Conservation (phyloP, 35 echinoderm and acorn worm species). For the Nesometra sesokonis region DNA sequence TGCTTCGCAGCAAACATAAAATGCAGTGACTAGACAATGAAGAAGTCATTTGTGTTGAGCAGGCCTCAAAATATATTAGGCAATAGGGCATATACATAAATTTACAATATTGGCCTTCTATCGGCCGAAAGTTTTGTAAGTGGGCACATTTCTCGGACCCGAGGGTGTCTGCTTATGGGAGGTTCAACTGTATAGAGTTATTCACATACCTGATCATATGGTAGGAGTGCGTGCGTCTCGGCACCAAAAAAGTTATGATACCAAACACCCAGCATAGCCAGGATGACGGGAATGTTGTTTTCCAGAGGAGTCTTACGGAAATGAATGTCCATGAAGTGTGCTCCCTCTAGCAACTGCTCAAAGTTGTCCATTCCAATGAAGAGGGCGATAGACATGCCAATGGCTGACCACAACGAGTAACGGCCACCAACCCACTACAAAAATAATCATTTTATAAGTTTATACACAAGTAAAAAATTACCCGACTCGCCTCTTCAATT, state of each 20-base stretch:
- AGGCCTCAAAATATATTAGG: too few relatives aligned
- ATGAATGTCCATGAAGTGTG: conserved; percentile 91
- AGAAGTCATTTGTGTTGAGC: too few relatives aligned
- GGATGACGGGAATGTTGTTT: conserved; percentile 73
- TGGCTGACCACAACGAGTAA: conserved; percentile 96
- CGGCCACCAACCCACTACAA: conserved; percentile 92
- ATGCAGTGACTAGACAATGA: too few relatives aligned
- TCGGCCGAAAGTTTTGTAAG: too few relatives aligned
- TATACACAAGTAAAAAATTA: too few relatives aligned
- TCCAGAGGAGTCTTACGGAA: conserved; percentile 76
- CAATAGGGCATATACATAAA: too few relatives aligned
- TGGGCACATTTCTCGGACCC: too few relatives aligned
- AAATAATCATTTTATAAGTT: background rate
- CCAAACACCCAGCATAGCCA: conserved; percentile 85
- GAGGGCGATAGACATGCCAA: conserved; percentile 87
- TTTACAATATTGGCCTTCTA: too few relatives aligned
- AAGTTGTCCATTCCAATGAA: conserved; percentile 94
- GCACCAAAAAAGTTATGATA: conserved; percentile 96
- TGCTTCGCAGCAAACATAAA: too few relatives aligned
- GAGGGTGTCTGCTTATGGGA: too few relatives aligned
- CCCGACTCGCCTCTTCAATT: too few relatives aligned
- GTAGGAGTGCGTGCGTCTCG: conserved; percentile 91
- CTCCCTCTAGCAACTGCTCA: conserved; percentile 63
- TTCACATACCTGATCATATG: conserved; percentile 86
- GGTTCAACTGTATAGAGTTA: background rate